Conservation (phyloP, 2,888 invertebrate species). For the Leuctra nigra region DNA sequence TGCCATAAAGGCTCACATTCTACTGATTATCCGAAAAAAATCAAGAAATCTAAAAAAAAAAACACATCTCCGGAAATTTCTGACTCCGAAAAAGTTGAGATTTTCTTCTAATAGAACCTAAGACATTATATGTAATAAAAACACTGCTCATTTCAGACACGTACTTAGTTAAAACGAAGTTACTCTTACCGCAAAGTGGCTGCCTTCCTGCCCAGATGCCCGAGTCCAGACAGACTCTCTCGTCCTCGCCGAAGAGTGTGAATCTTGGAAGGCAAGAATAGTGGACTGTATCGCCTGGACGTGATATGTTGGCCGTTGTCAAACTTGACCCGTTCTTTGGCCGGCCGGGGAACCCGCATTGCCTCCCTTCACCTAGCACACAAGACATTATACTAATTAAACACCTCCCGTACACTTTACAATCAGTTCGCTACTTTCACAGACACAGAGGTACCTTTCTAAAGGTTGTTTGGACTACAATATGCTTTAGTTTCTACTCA, state of each 20-base stretch:
- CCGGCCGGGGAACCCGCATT: constrained; percentile 36
- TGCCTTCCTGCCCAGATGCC: constrained; percentile 35
- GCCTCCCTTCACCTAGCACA: constrained; percentile 18
- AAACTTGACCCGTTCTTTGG: constrained; percentile 34
- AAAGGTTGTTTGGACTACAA: too few species aligned
- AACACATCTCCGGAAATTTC: too few species aligned
- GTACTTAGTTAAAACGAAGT: too few species aligned
- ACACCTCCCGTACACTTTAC: neutral
- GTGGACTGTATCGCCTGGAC: constrained; percentile 32
- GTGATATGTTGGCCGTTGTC: constrained; percentile 29
- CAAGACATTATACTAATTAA: neutral
- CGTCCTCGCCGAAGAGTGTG: constrained; percentile 34
- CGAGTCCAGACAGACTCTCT: constrained; percentile 34
- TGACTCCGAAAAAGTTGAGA: too few species aligned
- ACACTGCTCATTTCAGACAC: too few species aligned
- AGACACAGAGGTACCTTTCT: too few species aligned
- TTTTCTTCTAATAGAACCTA: too few species aligned
- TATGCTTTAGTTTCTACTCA: too few species aligned
- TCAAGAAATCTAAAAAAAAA: too few species aligned
- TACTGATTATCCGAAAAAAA: too few species aligned
- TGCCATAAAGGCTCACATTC: too few species aligned
- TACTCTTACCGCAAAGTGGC: constrained; percentile 35
- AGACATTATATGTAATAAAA: too few species aligned
- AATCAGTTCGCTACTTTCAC: neutral
- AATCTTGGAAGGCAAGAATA: constrained; percentile 34